These are phyloP conservation scores for Chouioia cunea DNA, from an alignment of 2,888 invertebrate genomes.

Conservation along the genomic window DNA sequence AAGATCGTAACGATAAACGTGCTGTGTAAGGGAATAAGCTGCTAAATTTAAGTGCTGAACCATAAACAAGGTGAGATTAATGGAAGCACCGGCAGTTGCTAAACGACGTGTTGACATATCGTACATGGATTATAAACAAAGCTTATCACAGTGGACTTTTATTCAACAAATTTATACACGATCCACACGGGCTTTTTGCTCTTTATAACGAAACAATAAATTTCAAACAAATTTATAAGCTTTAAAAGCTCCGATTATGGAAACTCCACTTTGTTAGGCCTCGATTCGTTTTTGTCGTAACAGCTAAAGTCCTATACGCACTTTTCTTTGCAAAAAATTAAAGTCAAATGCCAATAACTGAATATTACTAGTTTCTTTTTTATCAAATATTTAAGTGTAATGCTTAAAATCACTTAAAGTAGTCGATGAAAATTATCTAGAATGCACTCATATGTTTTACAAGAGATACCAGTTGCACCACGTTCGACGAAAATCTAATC, in stretches of 20 bases:
- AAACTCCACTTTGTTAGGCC: constrained; percentile 45
- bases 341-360: constrained; percentile 2
- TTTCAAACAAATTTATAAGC: constrained; percentile 4
- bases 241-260: constrained; percentile 40
- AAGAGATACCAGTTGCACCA: constrained; percentile 29
- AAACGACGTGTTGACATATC: constrained; percentile 19
- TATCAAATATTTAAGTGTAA: constrained; percentile 13
- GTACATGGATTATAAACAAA: constrained; percentile 29
- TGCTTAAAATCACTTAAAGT: constrained; percentile 6
- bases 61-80: constrained; percentile 64
- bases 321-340: not conserved
- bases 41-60: constrained; percentile 52
- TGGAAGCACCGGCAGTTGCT: constrained; percentile 63
- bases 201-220: constrained; percentile 1
- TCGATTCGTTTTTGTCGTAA: constrained; percentile 16
- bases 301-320: too few species aligned
- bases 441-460: constrained; percentile 11
- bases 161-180: constrained; percentile 34
- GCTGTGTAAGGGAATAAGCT: constrained; percentile 56
- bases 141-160: constrained; percentile 44
- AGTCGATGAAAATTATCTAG: constrained; percentile 26
- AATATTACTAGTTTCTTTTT: constrained; percentile 5
- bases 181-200: constrained; percentile 34
- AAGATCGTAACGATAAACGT: constrained; percentile 26
- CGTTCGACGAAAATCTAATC: constrained; percentile 31